Evolutionary conservation across 2,888 invertebrate species (phyloP).

Genomic region (Augiades crinisus): DNA sequence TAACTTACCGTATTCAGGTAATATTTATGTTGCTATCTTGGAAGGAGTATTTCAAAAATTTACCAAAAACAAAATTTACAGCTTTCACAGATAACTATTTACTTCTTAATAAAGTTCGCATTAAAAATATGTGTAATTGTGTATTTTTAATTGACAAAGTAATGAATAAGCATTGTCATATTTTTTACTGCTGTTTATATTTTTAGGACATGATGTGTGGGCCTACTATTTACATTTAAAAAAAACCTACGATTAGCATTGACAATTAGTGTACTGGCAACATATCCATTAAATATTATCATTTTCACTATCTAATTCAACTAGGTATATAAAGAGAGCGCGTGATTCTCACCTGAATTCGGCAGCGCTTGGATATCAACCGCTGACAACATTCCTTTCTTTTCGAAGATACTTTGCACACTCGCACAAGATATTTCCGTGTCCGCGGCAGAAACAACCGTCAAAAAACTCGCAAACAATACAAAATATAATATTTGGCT

Average conservation of each 20-base stretch:
- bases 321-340: constrained; percentile 41
- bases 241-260: neutral
- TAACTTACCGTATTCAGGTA: neutral
- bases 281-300: constrained; percentile 48
- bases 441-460: constrained; percentile 57
- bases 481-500: constrained; percentile 72
- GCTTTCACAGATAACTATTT: too few relatives aligned
- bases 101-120: too few relatives aligned
- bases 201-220: too few relatives aligned
- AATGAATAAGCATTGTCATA: too few relatives aligned
- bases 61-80: too few relatives aligned
- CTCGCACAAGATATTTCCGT: constrained; percentile 72
- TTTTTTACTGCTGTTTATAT: too few relatives aligned
- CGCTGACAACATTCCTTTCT: constrained; percentile 73
- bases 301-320: constrained; percentile 52
- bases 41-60: too few relatives aligned
- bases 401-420: constrained; percentile 74
- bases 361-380: constrained; percentile 74
- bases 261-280: constrained; percentile 7
- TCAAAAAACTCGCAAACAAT: constrained; percentile 62
- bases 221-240: neutral
- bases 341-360: constrained; percentile 75
- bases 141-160: too few relatives aligned
- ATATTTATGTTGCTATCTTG: neutral
- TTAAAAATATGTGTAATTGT: too few relatives aligned